These are phyloP conservation scores for Ariolimax columbianus DNA, from an alignment of 2,888 invertebrate species.

Conservation along the genomic window DNA sequence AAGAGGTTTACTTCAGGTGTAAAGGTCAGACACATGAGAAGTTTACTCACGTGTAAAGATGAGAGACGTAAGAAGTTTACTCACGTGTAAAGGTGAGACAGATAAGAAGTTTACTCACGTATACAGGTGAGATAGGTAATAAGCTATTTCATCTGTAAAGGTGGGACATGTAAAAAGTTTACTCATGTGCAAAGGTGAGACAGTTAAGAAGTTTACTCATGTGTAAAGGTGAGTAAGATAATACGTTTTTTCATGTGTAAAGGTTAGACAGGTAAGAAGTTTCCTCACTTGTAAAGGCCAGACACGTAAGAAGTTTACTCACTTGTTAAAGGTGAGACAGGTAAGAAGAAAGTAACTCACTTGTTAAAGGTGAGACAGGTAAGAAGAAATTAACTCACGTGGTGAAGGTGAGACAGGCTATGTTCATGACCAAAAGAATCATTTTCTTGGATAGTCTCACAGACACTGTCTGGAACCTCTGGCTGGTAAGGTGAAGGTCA, in stretches of 20 bases:
- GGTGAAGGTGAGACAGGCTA: constrained; percentile 84
- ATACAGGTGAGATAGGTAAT: too few species aligned
- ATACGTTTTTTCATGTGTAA: too few species aligned
- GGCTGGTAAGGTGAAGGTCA: constrained; percentile 97
- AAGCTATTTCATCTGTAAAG: too few species aligned
- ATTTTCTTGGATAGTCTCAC: constrained; percentile 93
- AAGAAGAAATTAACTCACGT: background rate
- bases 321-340: background rate
- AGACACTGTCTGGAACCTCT: constrained; percentile 90
- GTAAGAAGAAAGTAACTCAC: background rate
- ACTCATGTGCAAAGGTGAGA: too few species aligned
- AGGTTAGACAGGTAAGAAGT: too few species aligned
- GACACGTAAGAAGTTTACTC: background rate
- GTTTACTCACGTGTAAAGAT: too few species aligned
- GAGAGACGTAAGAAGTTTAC: background rate
- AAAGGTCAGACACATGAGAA: too few species aligned
- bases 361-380: background rate
- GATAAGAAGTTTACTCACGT: background rate
- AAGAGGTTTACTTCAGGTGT: too few species aligned
- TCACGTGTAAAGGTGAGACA: background rate
- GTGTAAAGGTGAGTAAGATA: too few species aligned
- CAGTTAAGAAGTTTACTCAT: too few species aligned
- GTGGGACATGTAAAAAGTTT: too few species aligned
- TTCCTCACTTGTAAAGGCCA: background rate
- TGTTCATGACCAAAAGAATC: constrained; percentile 93